Percentiles rank a stretch among this genome's conserved stretches.
Conservation (phyloP, 2,113 vertebrate genomes). For the Crotalus helleri region DNA sequence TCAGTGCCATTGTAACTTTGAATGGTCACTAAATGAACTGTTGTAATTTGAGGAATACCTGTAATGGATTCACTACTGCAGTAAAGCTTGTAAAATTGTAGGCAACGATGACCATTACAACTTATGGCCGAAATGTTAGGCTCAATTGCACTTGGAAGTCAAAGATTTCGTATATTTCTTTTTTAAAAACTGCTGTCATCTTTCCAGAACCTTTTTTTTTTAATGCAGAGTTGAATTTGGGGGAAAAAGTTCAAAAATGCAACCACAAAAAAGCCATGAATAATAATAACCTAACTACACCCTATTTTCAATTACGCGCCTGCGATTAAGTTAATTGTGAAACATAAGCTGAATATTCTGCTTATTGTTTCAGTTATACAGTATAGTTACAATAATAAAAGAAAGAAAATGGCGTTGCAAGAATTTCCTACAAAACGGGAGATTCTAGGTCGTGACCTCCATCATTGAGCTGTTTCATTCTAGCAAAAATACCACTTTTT, state of each 20-base stretch:
- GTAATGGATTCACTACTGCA: too few species aligned
- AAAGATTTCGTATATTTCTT: neutral
- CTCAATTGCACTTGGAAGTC: too few species aligned
- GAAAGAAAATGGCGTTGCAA: neutral
- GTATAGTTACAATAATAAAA: neutral
- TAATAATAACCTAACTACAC: neutral
- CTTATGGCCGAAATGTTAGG: too few species aligned
- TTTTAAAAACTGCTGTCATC: neutral
- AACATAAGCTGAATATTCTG: constrained; percentile 25
- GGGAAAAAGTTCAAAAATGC: neutral
- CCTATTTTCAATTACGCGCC: neutral
- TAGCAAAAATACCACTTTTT: neutral
- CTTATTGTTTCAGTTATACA: constrained; percentile 68
- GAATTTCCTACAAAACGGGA: neutral
- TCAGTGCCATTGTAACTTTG: too few species aligned
- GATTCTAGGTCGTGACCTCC: neutral
- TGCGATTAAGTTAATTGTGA: too few species aligned
- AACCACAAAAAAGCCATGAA: neutral
- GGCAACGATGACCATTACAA: too few species aligned
- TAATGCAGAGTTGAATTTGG: too few species aligned
- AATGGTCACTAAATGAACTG: too few species aligned
- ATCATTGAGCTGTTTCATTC: neutral
- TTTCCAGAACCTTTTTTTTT: neutral
- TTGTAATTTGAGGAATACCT: too few species aligned
- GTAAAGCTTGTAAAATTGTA: too few species aligned